phyloP scores from a whole-genome alignment of 2,113 vertebrate species.

The Labrus mixtus region DNA sequence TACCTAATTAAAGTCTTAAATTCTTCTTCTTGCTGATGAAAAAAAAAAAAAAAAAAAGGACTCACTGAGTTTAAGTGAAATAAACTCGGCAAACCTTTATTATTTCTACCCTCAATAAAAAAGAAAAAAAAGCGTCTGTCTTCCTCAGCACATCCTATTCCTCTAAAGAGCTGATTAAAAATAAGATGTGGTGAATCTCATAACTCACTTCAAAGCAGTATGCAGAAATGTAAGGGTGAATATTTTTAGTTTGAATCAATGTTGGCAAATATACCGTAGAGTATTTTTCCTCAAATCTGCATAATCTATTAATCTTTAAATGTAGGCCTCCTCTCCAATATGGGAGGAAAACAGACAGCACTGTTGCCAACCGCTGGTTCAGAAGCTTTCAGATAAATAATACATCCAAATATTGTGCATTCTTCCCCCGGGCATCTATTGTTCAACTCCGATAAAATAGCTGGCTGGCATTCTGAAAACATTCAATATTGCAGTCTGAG shows the following conservation, averaged over 20 bases:
- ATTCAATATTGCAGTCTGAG: conserved; percentile 44
- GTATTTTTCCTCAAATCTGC: conserved; percentile 45
- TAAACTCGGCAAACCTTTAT: conserved; percentile 35
- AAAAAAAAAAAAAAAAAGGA: not conserved
- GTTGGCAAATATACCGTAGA: conserved; percentile 55
- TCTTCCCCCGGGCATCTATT: conserved; percentile 43
- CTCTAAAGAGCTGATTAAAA: conserved; percentile 58
- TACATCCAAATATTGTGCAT: conserved; percentile 57
- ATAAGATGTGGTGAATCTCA: conserved; percentile 23
- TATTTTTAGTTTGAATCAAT: conserved; percentile 56
- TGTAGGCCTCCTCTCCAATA: conserved; percentile 18
- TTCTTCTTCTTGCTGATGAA: not conserved
- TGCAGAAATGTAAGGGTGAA: conserved; percentile 28
- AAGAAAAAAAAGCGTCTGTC: conserved; percentile 34
- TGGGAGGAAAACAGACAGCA: conserved; percentile 5
- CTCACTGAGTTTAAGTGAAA: conserved; percentile 15
- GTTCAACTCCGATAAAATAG: conserved; percentile 58
- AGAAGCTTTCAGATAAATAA: conserved; percentile 67
- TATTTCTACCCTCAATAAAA: conserved; percentile 40
- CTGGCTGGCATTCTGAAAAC: conserved; percentile 28
- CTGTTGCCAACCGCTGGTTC: conserved; percentile 41
- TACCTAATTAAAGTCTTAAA: conserved; percentile 3
- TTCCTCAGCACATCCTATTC: conserved; percentile 18
- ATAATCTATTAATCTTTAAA: conserved; percentile 62
- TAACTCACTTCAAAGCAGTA: conserved; percentile 55